Conservation (phyloP, 1,140 invertebrate genomes). For the Tribolium madens region DNA sequence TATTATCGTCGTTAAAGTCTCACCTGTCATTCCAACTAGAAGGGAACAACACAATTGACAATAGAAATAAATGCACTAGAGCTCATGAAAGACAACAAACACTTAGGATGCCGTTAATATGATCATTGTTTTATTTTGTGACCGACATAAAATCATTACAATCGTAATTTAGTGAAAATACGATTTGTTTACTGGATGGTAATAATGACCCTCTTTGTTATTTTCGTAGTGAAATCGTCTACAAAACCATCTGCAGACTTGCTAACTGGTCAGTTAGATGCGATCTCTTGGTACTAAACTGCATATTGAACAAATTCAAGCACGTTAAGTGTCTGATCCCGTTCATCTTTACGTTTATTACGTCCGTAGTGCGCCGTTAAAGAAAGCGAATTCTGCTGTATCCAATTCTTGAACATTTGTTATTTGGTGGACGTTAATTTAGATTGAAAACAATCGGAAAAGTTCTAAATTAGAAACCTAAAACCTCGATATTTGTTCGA, state of each 20-base stretch:
- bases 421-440: conserved; percentile 24
- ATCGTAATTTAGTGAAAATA: not conserved
- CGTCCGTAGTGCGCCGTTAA: not conserved
- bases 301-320: not conserved
- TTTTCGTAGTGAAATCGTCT: not conserved
- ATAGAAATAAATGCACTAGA: not conserved
- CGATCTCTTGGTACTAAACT: not conserved
- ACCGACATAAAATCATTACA: not conserved
- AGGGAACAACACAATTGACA: not conserved
- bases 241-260: too few relatives aligned
- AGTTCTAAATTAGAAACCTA: conserved; percentile 37
- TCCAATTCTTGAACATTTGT: not conserved
- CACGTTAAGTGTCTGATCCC: not conserved
- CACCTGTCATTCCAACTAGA: not conserved
- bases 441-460: conserved; percentile 16
- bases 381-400: not conserved
- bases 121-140: not conserved
- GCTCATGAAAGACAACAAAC: not conserved
- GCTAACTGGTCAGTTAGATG: too few relatives aligned
- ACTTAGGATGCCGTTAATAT: not conserved
- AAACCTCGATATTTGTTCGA: conserved; percentile 31
- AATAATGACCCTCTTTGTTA: not conserved
- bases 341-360: not conserved
- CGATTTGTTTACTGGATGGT: not conserved
- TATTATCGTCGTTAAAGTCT: not conserved